Conservation (phyloP, 1,140 invertebrate genomes). For the Fopius arisanus region DNA sequence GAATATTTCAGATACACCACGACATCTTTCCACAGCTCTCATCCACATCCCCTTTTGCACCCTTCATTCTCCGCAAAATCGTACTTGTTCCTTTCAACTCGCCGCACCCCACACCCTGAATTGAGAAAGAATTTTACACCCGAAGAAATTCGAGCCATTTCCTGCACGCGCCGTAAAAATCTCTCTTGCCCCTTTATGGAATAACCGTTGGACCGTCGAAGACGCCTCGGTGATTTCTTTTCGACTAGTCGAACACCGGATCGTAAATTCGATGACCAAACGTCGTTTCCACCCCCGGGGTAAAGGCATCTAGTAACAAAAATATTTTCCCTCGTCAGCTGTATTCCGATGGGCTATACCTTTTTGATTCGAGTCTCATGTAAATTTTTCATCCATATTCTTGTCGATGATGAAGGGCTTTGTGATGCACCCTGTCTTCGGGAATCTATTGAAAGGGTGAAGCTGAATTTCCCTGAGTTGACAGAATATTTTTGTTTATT, state of each 20-base stretch:
- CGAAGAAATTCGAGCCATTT: conserved; percentile 34
- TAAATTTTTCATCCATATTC: conserved; percentile 9
- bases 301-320: conserved; percentile 19
- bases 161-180: conserved; percentile 31
- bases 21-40: conserved; percentile 15
- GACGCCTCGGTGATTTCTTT: conserved; percentile 22
- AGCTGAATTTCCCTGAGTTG: neutral
- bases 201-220: conserved; percentile 27
- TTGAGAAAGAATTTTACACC: conserved; percentile 40
- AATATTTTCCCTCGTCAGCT: conserved; percentile 16
- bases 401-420: neutral
- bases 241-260: neutral
- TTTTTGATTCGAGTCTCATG: neutral
- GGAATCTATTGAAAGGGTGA: neutral
- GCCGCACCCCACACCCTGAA: neutral
- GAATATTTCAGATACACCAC: conserved; percentile 39
- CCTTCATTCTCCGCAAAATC: neutral
- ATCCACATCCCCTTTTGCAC: neutral
- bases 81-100: neutral
- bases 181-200: conserved; percentile 32
- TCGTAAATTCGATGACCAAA: conserved; percentile 26
- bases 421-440: neutral
- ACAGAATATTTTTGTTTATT: neutral
- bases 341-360: neutral
- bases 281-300: conserved; percentile 10